These are phyloP conservation scores for Amphiprion percula DNA, from an alignment of 2,113 vertebrate genomes.

Conservation along the genomic window DNA sequence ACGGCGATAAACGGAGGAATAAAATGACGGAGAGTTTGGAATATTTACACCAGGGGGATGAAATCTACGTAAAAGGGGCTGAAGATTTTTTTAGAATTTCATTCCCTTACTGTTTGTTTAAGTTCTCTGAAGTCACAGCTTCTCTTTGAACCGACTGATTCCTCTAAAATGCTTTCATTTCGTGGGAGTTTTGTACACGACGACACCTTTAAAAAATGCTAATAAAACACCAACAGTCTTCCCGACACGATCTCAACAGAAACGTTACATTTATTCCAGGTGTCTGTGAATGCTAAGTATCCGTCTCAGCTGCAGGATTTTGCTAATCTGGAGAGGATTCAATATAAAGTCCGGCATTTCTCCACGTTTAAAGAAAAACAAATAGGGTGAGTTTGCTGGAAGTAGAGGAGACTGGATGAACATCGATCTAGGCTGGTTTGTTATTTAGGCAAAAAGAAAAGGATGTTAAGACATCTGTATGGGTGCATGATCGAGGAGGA, in stretches of 20 bases:
- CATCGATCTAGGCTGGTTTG: slow-evolving; percentile 48
- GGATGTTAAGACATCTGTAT: slow-evolving; percentile 59
- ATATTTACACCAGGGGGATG: slow-evolving; percentile 80
- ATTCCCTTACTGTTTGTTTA: slow-evolving; percentile 23
- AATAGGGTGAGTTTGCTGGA: slow-evolving; percentile 25
- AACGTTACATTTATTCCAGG: not conserved
- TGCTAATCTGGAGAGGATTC: slow-evolving; percentile 17
- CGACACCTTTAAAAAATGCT: slow-evolving; percentile 8
- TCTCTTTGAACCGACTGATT: slow-evolving; percentile 27
- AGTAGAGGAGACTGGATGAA: slow-evolving; percentile 41
- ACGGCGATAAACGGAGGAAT: slow-evolving; percentile 65
- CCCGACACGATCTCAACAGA: slow-evolving; percentile 9
- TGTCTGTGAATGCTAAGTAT: slow-evolving; percentile 37
- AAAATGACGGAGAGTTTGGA: slow-evolving; percentile 70
- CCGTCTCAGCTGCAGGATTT: slow-evolving; percentile 67
- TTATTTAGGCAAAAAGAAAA: slow-evolving; percentile 35
- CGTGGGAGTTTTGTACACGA: not conserved
- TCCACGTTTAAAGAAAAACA: not conserved
- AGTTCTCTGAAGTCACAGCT: slow-evolving; percentile 18
- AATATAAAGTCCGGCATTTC: slow-evolving; percentile 57
- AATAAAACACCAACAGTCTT: slow-evolving; percentile 25
- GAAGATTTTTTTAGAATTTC: slow-evolving; percentile 12
- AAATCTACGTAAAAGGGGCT: slow-evolving; percentile 25
- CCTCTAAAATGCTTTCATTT: slow-evolving; percentile 6
- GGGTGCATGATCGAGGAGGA: slow-evolving; percentile 42